phyloP scores from a whole-genome alignment of 2,113 vertebrate species.

The Perca schrenkii region DNA sequence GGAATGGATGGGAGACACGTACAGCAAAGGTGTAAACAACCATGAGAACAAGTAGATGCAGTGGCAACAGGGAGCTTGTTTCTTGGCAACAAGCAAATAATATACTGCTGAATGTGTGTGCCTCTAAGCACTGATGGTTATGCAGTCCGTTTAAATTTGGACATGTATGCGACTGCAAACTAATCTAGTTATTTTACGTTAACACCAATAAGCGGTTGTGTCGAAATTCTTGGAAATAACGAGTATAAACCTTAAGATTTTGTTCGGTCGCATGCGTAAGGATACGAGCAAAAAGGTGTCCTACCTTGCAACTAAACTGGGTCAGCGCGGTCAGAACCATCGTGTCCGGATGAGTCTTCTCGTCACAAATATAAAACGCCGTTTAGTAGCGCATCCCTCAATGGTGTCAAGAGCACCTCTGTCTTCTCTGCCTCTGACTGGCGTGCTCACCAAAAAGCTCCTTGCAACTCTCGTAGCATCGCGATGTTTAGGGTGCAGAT shows the following conservation, averaged over 20 bases:
- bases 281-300: slow-evolving; percentile 12
- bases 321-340: slow-evolving; percentile 80
- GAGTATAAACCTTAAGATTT: neutral
- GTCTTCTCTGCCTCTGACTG: slow-evolving; percentile 46
- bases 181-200: neutral
- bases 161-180: neutral
- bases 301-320: slow-evolving; percentile 80
- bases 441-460: slow-evolving; percentile 53
- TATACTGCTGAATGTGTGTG: slow-evolving; percentile 25
- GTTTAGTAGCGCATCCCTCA: slow-evolving; percentile 50
- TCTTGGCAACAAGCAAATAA: slow-evolving; percentile 66
- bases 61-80: slow-evolving; percentile 55
- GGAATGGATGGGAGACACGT: slow-evolving; percentile 18
- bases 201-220: neutral
- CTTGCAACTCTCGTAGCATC: slow-evolving; percentile 74
- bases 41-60: slow-evolving; percentile 38
- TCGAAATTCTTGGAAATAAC: neutral
- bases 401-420: slow-evolving; percentile 52
- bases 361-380: slow-evolving; percentile 11
- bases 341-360: slow-evolving; percentile 38
- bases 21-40: slow-evolving; percentile 62
- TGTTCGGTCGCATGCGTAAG: neutral
- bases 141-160: neutral
- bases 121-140: too few species aligned
- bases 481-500: slow-evolving; percentile 71